Conservation (phyloP, 2,113 vertebrate genomes). For the Macquaria ambigua region DNA sequence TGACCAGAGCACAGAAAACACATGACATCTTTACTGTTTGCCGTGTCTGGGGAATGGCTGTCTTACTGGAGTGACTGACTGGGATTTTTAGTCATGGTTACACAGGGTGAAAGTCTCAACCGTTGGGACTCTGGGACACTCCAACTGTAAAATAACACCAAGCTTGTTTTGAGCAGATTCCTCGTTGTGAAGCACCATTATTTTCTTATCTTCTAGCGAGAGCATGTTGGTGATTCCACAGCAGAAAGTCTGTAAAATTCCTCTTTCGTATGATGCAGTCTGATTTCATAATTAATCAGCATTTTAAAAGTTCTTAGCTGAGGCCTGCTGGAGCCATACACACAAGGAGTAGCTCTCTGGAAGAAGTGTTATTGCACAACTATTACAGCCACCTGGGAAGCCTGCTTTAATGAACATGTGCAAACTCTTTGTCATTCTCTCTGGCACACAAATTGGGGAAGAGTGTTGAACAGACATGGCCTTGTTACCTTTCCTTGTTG, state of each 20-base stretch:
- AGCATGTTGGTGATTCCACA: neutral
- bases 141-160: neutral
- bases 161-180: neutral
- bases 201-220: neutral
- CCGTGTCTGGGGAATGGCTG: constrained; percentile 36
- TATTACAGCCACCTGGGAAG: constrained; percentile 13
- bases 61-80: constrained; percentile 10
- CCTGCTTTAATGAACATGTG: constrained; percentile 4
- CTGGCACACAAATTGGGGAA: neutral
- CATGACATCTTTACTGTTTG: constrained; percentile 64
- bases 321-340: neutral
- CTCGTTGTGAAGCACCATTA: neutral
- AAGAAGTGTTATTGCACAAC: neutral
- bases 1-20: constrained; percentile 65
- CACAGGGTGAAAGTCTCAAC: constrained; percentile 19
- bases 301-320: neutral
- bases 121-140: constrained; percentile 4
- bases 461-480: neutral
- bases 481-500: constrained; percentile 16
- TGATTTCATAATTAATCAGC: neutral
- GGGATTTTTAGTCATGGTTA: constrained; percentile 52
- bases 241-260: neutral
- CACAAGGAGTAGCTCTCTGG: neutral
- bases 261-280: neutral
- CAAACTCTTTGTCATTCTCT: neutral